Conservation (phyloP, 2,113 vertebrate genomes). For the Scomber colias region DNA sequence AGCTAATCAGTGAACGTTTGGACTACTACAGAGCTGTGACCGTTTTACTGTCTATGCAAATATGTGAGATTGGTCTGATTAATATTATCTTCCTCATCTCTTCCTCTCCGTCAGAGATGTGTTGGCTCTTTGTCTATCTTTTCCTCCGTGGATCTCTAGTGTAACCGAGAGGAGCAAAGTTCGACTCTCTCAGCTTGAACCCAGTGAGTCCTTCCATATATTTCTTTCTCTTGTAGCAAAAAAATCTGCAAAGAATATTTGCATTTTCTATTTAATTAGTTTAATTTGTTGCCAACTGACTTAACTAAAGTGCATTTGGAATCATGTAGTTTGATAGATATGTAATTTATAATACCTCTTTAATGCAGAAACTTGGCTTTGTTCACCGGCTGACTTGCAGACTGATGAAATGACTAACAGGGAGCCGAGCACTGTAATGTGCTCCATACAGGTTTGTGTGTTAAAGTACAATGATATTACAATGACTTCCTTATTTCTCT, state of each 20-base stretch:
- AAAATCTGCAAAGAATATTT: not conserved
- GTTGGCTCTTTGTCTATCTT: slow-evolving; percentile 82
- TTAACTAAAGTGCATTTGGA: not conserved
- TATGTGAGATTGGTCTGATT: not conserved
- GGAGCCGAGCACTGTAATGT: slow-evolving; percentile 66
- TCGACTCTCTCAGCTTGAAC: slow-evolving; percentile 68
- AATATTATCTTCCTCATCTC: not conserved
- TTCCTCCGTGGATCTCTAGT: slow-evolving; percentile 76
- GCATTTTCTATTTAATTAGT: too few relatives aligned
- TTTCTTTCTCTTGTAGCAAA: not conserved
- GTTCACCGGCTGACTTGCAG: slow-evolving; percentile 36
- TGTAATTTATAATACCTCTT: not conserved
- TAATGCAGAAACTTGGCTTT: slow-evolving; percentile 80
- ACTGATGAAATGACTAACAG: slow-evolving; percentile 56
- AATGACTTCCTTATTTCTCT: not conserved
- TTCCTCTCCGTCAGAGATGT: slow-evolving; percentile 83
- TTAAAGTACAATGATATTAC: not conserved
- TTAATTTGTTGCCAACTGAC: not conserved
- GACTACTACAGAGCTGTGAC: not conserved
- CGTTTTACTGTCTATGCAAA: not conserved
- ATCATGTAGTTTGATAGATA: not conserved
- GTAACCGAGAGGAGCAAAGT: slow-evolving; percentile 44
- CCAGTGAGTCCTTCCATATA: slow-evolving; percentile 69
- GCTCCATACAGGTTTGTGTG: slow-evolving; percentile 75
- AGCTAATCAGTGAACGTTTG: not conserved